These are phyloP conservation scores for Limnephilus auricula DNA, from an alignment of 2,888 invertebrate genomes.

Conservation along the genomic window DNA sequence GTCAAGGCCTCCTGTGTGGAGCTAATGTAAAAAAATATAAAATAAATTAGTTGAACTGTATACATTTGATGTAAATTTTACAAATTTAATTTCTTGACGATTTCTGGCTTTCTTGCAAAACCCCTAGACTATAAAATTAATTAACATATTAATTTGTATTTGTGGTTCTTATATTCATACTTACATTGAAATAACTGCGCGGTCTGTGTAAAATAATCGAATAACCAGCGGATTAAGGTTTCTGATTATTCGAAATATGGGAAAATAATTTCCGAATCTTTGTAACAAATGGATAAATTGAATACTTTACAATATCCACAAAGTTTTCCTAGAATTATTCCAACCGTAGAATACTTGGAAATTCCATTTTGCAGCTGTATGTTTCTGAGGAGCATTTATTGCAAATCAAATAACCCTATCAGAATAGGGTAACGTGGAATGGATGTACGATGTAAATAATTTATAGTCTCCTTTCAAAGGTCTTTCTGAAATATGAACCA, in stretches of 20 bases:
- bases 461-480: conserved; percentile 27
- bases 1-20: no score
- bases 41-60: no score
- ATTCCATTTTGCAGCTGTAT: conserved; percentile 6
- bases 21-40: no score
- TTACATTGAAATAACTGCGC: neutral
- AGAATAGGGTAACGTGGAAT: conserved; percentile 7
- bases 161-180: neutral
- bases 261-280: no score
- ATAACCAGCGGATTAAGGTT: neutral
- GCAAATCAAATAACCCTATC: conserved; percentile 8
- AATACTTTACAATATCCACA: neutral
- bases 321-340: neutral
- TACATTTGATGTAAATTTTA: no score
- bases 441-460: conserved; percentile 12
- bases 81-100: neutral
- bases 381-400: conserved; percentile 9
- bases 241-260: neutral
- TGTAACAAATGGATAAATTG: neutral
- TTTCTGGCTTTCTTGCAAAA: neutral
- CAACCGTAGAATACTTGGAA: neutral
- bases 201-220: neutral
- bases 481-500: conserved; percentile 30
- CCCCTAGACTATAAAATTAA: neutral
- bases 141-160: neutral